A percentile compares a stretch with the other conserved stretches of the same genome.
Conservation (phyloP, 2,797 vertebrate species). For the Gymnodraco acuticeps region DNA sequence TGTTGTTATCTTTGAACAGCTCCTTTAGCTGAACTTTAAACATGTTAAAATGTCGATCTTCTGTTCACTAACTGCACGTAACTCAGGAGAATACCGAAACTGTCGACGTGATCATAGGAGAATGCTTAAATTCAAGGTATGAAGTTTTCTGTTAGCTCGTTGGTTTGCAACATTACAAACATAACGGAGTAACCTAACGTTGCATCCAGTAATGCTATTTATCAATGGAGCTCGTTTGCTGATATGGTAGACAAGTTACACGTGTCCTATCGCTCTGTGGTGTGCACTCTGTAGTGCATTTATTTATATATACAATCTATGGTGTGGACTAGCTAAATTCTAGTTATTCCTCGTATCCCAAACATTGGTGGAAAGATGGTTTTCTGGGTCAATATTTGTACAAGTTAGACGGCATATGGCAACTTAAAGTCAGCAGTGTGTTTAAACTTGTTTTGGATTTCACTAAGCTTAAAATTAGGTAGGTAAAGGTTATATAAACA, state of each 20-base stretch:
- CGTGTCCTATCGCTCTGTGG: neutral
- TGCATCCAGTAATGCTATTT: neutral
- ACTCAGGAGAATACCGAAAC: neutral
- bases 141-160: conserved; percentile 1
- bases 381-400: neutral
- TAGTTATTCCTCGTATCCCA: no score
- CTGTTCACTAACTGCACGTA: neutral
- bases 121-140: conserved; percentile 40
- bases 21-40: conserved; percentile 7
- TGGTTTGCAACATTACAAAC: neutral
- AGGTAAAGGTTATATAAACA: neutral
- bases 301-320: no score
- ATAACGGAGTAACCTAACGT: neutral
- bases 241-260: conserved; percentile 4
- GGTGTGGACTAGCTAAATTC: no score
- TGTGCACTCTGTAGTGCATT: no score
- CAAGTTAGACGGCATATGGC: neutral
- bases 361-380: neutral
- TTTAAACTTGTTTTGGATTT: neutral
- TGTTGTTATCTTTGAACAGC: neutral
- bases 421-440: neutral
- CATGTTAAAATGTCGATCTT: neutral
- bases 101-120: neutral
- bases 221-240: neutral
- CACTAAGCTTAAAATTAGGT: neutral